phyloP scores from a whole-genome alignment of 2,888 invertebrate species.

The Diarsia dahlii region DNA sequence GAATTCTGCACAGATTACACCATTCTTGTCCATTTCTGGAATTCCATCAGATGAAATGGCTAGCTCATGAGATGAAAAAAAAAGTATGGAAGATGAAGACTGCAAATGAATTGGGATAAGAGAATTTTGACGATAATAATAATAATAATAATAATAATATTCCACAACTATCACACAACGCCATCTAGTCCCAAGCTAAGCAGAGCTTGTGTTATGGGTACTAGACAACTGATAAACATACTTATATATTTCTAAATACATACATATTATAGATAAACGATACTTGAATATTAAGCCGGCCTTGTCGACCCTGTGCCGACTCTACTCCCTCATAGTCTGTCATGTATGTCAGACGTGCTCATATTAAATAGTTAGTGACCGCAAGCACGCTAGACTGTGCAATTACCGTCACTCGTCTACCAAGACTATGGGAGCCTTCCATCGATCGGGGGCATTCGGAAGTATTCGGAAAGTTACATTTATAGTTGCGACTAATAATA shows the following conservation, averaged over 20 bases:
- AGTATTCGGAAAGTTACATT: slow-evolving; percentile 60
- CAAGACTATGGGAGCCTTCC: slow-evolving; percentile 64
- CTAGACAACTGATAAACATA: no score
- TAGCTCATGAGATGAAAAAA: background rate
- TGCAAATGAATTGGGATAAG: background rate
- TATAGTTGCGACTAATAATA: slow-evolving; percentile 69
- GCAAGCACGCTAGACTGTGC: slow-evolving; percentile 51
- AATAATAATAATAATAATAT: no score
- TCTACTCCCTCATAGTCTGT: slow-evolving; percentile 4
- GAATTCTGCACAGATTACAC: background rate
- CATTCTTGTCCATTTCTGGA: slow-evolving; percentile 1
- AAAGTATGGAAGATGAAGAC: background rate
- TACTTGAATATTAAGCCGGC: slow-evolving; percentile 10
- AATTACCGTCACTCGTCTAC: slow-evolving; percentile 68
- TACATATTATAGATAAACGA: no score
- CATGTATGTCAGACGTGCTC: slow-evolving; percentile 28
- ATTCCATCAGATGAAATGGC: background rate
- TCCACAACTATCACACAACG: no score
- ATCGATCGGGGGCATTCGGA: slow-evolving; percentile 64
- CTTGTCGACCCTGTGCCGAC: no score
- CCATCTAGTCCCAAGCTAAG: no score
- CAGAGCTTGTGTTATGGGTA: no score
- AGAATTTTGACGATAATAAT: background rate
- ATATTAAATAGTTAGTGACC: slow-evolving; percentile 46
- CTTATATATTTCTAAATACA: no score